Evolutionary conservation across 2,797 vertebrate genomes (phyloP).

Genomic region (Sandelia bainsii): DNA sequence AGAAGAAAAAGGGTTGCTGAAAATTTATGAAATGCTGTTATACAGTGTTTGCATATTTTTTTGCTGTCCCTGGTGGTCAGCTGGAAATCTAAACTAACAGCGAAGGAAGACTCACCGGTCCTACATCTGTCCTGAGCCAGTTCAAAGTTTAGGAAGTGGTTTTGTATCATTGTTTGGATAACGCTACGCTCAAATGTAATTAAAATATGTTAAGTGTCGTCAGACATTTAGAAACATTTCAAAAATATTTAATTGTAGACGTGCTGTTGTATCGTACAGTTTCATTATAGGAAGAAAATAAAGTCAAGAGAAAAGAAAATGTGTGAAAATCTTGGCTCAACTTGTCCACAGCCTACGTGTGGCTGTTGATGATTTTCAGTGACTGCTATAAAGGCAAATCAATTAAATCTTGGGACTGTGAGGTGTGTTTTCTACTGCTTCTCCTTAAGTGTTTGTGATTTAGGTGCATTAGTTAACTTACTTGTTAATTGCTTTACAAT

Average conservation of each 20-base stretch:
- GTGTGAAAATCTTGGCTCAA: slow-evolving; percentile 64
- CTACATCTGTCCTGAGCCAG: slow-evolving; percentile 10
- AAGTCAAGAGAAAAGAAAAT: slow-evolving; percentile 40
- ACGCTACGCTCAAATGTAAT: slow-evolving; percentile 13
- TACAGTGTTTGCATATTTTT: slow-evolving; percentile 32
- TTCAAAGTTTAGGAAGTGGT: slow-evolving; percentile 51
- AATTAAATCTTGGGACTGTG: slow-evolving; percentile 68
- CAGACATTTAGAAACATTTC: slow-evolving; percentile 29
- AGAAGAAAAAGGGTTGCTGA: slow-evolving; percentile 13
- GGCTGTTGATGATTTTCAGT: slow-evolving; percentile 72
- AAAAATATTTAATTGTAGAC: slow-evolving; percentile 13
- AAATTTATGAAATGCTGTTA: slow-evolving; percentile 40
- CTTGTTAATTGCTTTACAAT: slow-evolving; percentile 68
- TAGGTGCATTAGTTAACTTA: slow-evolving; percentile 64
- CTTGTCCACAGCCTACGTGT: slow-evolving; percentile 67
- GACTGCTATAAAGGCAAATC: slow-evolving; percentile 78
- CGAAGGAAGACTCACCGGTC: slow-evolving; percentile 17
- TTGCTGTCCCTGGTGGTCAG: slow-evolving; percentile 13
- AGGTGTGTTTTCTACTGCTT: slow-evolving; percentile 61
- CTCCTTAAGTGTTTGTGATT: slow-evolving; percentile 58
- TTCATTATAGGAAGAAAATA: slow-evolving; percentile 43
- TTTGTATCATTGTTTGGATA: slow-evolving; percentile 2
- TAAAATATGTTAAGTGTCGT: slow-evolving; percentile 17
- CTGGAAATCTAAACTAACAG: slow-evolving; percentile 27
- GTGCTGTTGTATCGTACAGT: slow-evolving; percentile 24